Base-by-base conservation (phyloP, 2,888 invertebrate genomes). In the Lacanobia oleracea region DNA sequence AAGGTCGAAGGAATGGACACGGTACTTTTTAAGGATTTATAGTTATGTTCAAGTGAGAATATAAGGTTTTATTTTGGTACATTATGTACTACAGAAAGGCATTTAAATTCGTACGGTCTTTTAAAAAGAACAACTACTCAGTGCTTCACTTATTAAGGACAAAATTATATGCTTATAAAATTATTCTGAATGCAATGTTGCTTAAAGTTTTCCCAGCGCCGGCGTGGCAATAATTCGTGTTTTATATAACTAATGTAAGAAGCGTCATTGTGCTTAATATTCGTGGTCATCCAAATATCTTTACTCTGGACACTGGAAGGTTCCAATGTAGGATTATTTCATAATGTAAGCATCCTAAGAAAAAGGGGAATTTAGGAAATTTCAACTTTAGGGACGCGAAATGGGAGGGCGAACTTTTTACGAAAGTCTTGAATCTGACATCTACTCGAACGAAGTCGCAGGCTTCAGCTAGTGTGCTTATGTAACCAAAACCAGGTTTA, bases 1-100 rank as follows among this genome's bases (percentile, higher is more conserved):
- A 85, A 43, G 50, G 40, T 50, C 53, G 73, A 86, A 84, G 51
- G 37, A 74, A 75, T 77, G 75, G 86, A 83, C 59, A 68, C 12
- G 86, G 81, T 72, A 67, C 3, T 74, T 77, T 67, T 62, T 18
- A 61, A 53, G 12, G 18, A 63, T 51, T 60, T 63, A 63, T 63
- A 45, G 40, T 61, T 33, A 50, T 48, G 8, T 40, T 53, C 3
- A 40, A 23, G 12, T 8, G 51, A 18, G 33, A 27, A 51, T 27
- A 45, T 16, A 10, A 40, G 37, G 16, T 60, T 37, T 45, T 48
- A 40, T 75, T 56, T 8, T 9, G 10, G 2, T n/a, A 2, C 10
- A 18, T 3, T 14, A 48, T 14, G 18, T 64, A 9, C n/a, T 63
- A 14, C 23, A 16, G 3, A 33, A 6, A 27, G 1, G 21, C 6